Base-by-base conservation (phyloP, 2,888 invertebrate genomes). In the Thera britannica region DNA sequence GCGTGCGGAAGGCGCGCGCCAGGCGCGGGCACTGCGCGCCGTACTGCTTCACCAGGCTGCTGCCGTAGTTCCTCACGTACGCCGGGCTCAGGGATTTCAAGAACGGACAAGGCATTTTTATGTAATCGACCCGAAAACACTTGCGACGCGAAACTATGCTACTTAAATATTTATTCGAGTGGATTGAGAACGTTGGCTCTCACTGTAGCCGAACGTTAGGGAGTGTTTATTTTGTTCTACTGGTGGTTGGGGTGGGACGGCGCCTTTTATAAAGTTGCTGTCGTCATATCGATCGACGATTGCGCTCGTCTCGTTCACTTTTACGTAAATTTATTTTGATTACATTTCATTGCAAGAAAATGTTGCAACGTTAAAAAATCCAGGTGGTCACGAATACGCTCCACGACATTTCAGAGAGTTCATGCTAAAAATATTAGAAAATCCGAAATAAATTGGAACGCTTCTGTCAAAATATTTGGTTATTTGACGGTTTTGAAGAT, bases 91-190 rank as follows among this genome's bases (percentile, higher is more conserved):
- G 93, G 75, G 97, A 96, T 79, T 96, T 96, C 81, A 98, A 91
- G 92, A 98, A 98, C 73, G 98, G 98, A 88, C 98, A 98, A 85
- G 97, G 97, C 97, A 98, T 98, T 84, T 90, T 96, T 92, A 90
- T 90, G 86, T 90, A 90, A 91, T 90, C 86, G 79, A 83, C 83
- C 79, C 82, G 73, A 82, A 36, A 82, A 85, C 84, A 86, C 85
- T 87, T 83, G 82, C 80, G 79, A 84, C 82, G 85, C 83, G 69
- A 78, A 79, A 79, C 75, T 71, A 71, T 77, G 80, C 74, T 76
- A 70, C 78, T 76, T 68, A 70, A 75, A 76, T 74, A 73, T 74
- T 73, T 75, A 69, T 79, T 75, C 74, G 80, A 77, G 78, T 73
- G 80, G 58, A 62, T 77, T 35, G 46, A 70, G 71, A 89, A 89